Evolutionary conservation across 1,140 invertebrate genomes (phyloP).

Genomic region (Adelges cooleyi): DNA sequence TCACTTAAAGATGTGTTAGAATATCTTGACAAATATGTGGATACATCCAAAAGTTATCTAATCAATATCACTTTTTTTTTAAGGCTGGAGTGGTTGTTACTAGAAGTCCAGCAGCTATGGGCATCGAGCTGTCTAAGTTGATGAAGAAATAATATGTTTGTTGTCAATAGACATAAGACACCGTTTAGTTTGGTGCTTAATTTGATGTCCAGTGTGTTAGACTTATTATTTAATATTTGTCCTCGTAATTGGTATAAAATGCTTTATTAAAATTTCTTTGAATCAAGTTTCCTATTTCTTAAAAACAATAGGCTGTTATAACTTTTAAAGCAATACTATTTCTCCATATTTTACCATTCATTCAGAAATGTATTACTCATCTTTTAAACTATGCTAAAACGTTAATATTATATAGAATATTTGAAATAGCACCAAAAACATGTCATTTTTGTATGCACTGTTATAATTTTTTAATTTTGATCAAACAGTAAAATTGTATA

Average conservation of each 20-base stretch:
- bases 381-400: no score
- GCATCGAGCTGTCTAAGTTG: constrained; percentile 65
- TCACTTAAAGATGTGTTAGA: no score
- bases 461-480: no score
- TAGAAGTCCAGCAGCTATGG: constrained; percentile 93
- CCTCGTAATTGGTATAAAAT: background rate
- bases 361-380: no score
- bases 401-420: no score
- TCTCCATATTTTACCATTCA: no score
- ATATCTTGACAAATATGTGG: constrained; percentile 21
- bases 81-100: constrained; percentile 85
- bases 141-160: constrained; percentile 30
- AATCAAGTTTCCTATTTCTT: background rate
- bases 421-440: no score
- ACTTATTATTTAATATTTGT: background rate
- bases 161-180: no score
- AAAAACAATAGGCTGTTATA: background rate
- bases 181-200: constrained; percentile 5
- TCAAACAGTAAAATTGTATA: no score
- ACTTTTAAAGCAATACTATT: background rate
- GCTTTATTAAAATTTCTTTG: background rate
- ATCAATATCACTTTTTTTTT: constrained; percentile 35
- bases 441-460: no score
- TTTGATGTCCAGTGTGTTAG: background rate
- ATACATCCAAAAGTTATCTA: background rate